A percentile compares a stretch with the other conserved stretches of the same genome.
Conservation (phyloP, 2,888 invertebrate genomes). For the Xestobium rufovillosum region DNA sequence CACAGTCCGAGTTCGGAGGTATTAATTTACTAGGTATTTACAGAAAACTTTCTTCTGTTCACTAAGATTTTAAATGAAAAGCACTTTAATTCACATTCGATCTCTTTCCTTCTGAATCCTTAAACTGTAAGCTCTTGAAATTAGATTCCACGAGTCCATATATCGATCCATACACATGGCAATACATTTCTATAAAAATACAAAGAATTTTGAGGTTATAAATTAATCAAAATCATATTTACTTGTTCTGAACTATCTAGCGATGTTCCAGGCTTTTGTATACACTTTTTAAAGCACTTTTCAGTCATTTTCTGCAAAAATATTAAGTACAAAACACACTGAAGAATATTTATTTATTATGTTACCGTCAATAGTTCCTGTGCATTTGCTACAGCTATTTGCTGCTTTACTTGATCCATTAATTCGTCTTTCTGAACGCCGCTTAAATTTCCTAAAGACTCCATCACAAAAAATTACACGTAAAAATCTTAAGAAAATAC, state of each 20-base stretch:
- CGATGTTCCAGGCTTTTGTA: conserved; percentile 82
- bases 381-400: conserved; percentile 88
- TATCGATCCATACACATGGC: conserved; percentile 98
- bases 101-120: conserved; percentile 74
- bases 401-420: conserved; percentile 92
- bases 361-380: conserved; percentile 81
- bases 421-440: conserved; percentile 74
- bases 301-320: conserved; percentile 84
- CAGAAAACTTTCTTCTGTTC: no score
- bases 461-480: no score
- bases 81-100: conserved; percentile 31
- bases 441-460: conserved; percentile 52
- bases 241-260: conserved; percentile 82
- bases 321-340: conserved; percentile 5
- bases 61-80: no score
- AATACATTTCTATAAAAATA: conserved; percentile 75
- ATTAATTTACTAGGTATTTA: no score
- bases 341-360: conserved; percentile 11
- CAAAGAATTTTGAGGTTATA: conserved; percentile 12
- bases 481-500: no score
- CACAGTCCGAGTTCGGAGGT: no score
- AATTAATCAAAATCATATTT: conserved; percentile 23
- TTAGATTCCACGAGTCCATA: conserved; percentile 93
- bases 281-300: conserved; percentile 94
- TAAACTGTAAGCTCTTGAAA: conserved; percentile 80